Conservation (phyloP, 2,113 vertebrate genomes). For the Carassius auratus region DNA sequence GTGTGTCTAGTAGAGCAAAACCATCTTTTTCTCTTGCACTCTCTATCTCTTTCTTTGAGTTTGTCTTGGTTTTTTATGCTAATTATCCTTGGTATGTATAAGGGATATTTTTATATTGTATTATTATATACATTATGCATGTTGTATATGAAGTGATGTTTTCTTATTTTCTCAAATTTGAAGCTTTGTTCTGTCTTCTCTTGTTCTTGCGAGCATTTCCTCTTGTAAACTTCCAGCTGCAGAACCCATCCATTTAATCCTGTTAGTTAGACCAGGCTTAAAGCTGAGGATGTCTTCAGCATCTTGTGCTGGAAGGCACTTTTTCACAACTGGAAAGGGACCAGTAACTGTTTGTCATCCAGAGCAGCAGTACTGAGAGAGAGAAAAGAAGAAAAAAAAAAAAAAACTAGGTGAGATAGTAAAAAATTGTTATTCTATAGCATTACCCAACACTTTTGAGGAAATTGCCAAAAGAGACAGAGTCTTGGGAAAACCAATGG, state of each 20-base stretch:
- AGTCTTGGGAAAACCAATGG: neutral
- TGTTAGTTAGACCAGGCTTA: conserved; percentile 26
- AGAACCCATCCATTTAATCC: conserved; percentile 24
- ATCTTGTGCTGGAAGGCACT: conserved; percentile 9
- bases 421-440: conserved; percentile 19
- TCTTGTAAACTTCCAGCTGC: neutral
- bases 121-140: neutral
- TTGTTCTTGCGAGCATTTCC: neutral
- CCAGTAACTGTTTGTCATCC: conserved; percentile 28
- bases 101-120: neutral
- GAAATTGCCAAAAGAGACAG: conserved; percentile 1
- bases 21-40: neutral
- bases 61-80: conserved; percentile 23
- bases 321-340: conserved; percentile 16
- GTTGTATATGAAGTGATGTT: neutral
- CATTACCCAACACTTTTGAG: conserved; percentile 4
- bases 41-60: neutral
- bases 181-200: neutral
- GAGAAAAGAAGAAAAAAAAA: neutral
- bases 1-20: conserved; percentile 34
- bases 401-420: neutral
- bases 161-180: neutral
- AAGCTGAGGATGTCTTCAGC: neutral
- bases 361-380: too few relatives aligned
- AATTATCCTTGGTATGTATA: neutral